Evolutionary conservation across 2,113 vertebrate genomes (phyloP).

Genomic region (Trochalopteron elliotii): DNA sequence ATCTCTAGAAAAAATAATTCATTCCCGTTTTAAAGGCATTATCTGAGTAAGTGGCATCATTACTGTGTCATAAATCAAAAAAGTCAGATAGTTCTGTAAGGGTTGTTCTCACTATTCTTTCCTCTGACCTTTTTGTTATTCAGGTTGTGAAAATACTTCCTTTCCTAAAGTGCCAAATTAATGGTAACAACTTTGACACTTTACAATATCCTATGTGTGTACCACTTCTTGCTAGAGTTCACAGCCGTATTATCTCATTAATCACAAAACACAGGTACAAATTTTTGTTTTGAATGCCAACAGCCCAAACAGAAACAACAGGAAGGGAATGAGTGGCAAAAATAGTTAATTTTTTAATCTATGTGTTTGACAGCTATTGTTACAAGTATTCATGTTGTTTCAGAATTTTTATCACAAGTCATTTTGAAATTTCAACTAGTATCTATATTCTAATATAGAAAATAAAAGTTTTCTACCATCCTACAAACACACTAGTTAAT

Average conservation of each 20-base stretch:
- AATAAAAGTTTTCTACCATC: background rate
- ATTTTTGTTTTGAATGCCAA: background rate
- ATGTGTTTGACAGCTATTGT: background rate
- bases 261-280: background rate
- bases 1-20: background rate
- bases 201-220: background rate
- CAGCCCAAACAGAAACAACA: background rate
- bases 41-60: background rate
- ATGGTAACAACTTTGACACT: background rate
- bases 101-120: background rate
- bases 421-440: background rate
- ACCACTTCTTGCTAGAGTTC: background rate
- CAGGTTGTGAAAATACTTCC: background rate
- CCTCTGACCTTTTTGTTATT: background rate
- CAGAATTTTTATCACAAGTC: background rate
- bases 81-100: background rate
- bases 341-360: background rate
- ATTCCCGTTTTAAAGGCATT: background rate
- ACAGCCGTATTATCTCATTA: background rate
- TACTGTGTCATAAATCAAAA: background rate
- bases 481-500: background rate
- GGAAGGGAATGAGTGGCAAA: background rate
- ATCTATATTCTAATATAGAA: background rate
- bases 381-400: background rate
- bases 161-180: background rate